phyloP scores from a whole-genome alignment of 2,113 vertebrate genomes.

The Rallus limicola region DNA sequence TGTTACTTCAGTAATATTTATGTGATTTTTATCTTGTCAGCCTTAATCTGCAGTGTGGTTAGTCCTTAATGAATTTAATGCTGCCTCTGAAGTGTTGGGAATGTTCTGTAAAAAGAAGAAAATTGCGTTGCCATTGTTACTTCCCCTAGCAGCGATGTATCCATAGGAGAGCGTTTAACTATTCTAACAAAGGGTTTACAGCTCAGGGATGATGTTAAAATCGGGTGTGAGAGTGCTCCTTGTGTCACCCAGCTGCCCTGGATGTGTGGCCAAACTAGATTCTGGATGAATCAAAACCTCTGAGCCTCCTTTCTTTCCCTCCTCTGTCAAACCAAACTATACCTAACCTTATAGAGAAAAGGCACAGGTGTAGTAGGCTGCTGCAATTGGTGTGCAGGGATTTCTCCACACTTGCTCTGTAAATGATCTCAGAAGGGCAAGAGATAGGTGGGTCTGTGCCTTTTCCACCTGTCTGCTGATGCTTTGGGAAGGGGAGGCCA shows the following conservation, averaged over 20 bases:
- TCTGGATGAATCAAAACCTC: neutral
- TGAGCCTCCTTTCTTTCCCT: neutral
- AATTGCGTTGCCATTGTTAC: neutral
- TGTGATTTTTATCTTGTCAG: conserved; percentile 22
- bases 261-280: neutral
- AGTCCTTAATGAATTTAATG: conserved; percentile 23
- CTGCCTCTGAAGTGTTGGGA: neutral
- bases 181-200: neutral
- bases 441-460: accelerated
- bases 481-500: neutral
- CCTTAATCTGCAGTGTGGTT: conserved; percentile 16
- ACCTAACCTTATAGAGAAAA: neutral
- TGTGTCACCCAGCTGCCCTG: neutral
- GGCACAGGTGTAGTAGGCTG: neutral
- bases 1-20: conserved; percentile 7
- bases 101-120: neutral
- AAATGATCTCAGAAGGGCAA: neutral
- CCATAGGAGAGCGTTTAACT: neutral
- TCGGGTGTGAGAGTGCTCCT: neutral
- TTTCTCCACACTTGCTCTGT: neutral
- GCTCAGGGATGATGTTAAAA: neutral
- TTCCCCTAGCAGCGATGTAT: accelerated
- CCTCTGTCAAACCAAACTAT: neutral
- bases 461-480: neutral
- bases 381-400: accelerated